phyloP scores from a whole-genome alignment of 2,797 vertebrate species.

The Lepidocolaptes lacrymiger region DNA sequence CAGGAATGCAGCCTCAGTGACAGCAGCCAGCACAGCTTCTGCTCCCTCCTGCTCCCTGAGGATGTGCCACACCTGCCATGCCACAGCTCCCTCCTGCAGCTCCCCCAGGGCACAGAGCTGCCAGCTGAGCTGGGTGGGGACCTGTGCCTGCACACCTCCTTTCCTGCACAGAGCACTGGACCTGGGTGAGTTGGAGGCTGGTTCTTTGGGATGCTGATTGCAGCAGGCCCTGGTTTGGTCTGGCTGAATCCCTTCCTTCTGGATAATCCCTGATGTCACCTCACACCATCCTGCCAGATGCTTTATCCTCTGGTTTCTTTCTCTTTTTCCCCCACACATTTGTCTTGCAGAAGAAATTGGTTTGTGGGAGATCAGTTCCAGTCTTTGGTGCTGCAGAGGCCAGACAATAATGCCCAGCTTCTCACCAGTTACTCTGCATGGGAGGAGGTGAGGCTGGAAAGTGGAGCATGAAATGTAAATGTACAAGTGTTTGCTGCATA shows the following conservation, averaged over 20 bases:
- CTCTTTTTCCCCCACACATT: neutral
- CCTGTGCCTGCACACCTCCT: neutral
- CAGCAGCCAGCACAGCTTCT: conserved; percentile 19
- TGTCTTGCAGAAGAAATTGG: neutral
- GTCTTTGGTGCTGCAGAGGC: neutral
- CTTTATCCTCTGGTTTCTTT: neutral
- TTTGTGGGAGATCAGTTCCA: conserved; percentile 13
- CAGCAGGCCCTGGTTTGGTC: neutral
- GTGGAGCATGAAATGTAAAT: neutral
- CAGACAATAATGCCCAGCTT: neutral
- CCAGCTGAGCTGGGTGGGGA: neutral
- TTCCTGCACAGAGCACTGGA: neutral
- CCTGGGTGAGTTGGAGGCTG: conserved; percentile 23
- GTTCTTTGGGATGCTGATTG: neutral
- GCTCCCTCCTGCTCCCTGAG: neutral
- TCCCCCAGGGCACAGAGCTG: neutral
- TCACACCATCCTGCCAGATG: neutral
- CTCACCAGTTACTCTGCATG: neutral
- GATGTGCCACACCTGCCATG: neutral
- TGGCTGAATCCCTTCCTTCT: neutral
- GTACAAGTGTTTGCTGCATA: neutral
- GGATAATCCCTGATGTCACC: neutral
- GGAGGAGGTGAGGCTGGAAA: conserved; percentile 35
- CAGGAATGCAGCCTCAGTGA: conserved; percentile 49
- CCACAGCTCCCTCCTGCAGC: neutral